Conservation (phyloP, 2,888 invertebrate genomes). For the Pandemis cinnamomeana region DNA sequence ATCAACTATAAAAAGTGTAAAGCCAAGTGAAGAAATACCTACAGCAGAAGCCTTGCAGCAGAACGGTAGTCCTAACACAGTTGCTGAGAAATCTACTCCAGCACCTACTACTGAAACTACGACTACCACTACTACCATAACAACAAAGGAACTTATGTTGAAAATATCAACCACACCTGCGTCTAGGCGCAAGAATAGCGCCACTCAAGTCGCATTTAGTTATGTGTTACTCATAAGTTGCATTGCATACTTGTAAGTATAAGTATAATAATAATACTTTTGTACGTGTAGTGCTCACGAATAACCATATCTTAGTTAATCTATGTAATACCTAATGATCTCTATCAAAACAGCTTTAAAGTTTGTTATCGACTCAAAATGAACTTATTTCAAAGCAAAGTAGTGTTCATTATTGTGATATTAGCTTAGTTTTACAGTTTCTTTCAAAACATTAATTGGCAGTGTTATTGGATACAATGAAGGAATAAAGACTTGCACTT, state of each 20-base stretch:
- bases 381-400: conserved; percentile 49
- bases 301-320: conserved; percentile 12
- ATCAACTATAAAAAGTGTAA: conserved; percentile 32
- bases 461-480: conserved; percentile 12
- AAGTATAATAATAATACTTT: conserved; percentile 19
- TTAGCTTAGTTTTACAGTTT: conserved; percentile 52
- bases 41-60: conserved; percentile 70
- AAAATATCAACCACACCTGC: conserved; percentile 24
- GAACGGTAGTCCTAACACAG: conserved; percentile 54
- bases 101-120: conserved; percentile 49
- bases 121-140: conserved; percentile 5
- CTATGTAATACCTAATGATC: conserved; percentile 35
- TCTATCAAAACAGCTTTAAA: conserved; percentile 28
- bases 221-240: conserved; percentile 17
- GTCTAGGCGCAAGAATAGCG: conserved; percentile 30
- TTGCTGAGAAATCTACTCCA: conserved; percentile 54
- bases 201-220: conserved; percentile 13
- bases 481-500: conserved; percentile 35
- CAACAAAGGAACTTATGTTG: conserved; percentile 9
- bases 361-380: conserved; percentile 7
- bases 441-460: conserved; percentile 14
- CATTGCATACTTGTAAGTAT: conserved; percentile 11
- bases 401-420: conserved; percentile 64
- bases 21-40: conserved; percentile 57
- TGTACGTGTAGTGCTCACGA: conserved; percentile 23